Evolutionary conservation across 2,797 vertebrate species (phyloP), one percentile per base, ranked within the genome.

Genomic region (Sebastes cheni): DNA sequence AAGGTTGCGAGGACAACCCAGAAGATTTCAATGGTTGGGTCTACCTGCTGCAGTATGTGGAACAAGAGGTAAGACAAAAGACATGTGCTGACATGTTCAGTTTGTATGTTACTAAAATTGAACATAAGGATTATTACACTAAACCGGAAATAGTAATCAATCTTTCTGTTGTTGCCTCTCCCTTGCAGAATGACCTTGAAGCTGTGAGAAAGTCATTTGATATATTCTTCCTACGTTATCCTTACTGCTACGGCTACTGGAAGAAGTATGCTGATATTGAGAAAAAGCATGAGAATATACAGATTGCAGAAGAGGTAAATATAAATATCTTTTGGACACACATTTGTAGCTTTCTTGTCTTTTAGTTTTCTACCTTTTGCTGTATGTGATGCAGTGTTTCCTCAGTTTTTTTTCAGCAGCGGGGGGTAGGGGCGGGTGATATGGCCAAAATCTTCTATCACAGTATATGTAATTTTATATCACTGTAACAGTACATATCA

Each of bases 231-330:
- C 92, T 97, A 1, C 97, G 96, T 67, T 99, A 99, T 81, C 99
- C 99, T 0, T 99, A 99, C 94, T 99, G 99, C 92, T 99, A 99
- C 76, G 99, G 99, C 69, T 99, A 99, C 87, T 99, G 98, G 99
- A 99, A 99, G 94, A 99, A 99, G 85, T 99, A 99, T 27, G 97
- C 99, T 1, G 99, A 99, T 88, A 96, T 98, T 13, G 98, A 99
- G 92, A 99, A 97, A 90, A 97, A 97, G 27, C 96, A 98, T 2
- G 96, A 93, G 79, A 96, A 97, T 88, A 87, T 97, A 34, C 97
- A 99, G 65, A 94, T 97, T 77, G 97, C 99, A n/a, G 98, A 99
- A 86, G 98, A 99, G 98, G 99, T 99, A 95, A 84, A 92, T 54
- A 29, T 73, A 9, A n/a, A 42, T n/a, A 2, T 55, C 1, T 2